phyloP scores from a whole-genome alignment of 1,140 invertebrate species.

The Saxidomus purpurata region DNA sequence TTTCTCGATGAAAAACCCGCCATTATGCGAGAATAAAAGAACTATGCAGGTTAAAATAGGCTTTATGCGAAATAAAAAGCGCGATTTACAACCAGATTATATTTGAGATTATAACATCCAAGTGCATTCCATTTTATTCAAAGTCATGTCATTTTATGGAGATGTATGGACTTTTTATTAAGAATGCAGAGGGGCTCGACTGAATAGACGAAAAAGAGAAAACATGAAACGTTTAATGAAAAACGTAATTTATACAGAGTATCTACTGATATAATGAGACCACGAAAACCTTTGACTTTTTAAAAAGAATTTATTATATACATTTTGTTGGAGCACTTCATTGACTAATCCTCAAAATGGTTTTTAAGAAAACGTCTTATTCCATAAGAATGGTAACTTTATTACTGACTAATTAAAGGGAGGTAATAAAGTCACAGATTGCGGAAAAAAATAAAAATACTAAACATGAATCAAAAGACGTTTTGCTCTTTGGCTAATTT shows the following conservation, averaged over 20 bases:
- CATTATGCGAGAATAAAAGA: constrained; percentile 25
- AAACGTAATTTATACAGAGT: not conserved
- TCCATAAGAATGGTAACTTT: too few species aligned
- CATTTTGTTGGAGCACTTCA: not conserved
- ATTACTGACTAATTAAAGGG: too few species aligned
- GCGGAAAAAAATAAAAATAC: too few species aligned
- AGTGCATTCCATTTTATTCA: constrained; percentile 36
- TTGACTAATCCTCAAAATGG: too few species aligned
- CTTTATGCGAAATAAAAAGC: constrained; percentile 30
- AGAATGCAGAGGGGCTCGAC: not conserved
- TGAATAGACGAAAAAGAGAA: not conserved
- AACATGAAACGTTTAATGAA: constrained; percentile 17
- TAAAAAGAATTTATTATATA: not conserved
- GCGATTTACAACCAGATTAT: constrained; percentile 4
- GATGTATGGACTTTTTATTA: constrained; percentile 20
- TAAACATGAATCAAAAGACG: too few species aligned
- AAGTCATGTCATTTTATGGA: constrained; percentile 28
- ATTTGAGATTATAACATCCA: constrained; percentile 14
- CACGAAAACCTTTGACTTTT: not conserved
- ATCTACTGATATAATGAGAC: not conserved
- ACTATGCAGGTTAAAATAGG: constrained; percentile 21
- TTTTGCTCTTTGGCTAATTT: too few species aligned
- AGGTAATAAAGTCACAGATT: too few species aligned
- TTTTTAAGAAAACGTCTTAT: too few species aligned
- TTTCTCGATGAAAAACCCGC: constrained; percentile 15